Conservation (phyloP, 2,113 vertebrate species). For the Thermophis baileyi region DNA sequence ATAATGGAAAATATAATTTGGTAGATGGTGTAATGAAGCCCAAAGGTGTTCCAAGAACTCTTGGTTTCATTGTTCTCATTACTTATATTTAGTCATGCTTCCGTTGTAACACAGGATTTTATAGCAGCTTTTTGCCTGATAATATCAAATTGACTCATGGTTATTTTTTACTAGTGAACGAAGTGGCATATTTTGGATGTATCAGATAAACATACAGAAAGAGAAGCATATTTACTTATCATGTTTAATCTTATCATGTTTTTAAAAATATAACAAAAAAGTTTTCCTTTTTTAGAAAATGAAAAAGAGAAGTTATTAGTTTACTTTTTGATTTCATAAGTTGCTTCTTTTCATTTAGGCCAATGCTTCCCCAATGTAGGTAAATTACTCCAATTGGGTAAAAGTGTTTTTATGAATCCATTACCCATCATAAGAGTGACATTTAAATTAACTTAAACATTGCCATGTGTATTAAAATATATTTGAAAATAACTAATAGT, state of each 20-base stretch:
- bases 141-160: neutral
- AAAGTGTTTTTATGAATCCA: neutral
- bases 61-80: neutral
- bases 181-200: conserved; percentile 11
- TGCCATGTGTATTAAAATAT: neutral
- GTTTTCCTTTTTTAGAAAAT: neutral
- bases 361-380: neutral
- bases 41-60: neutral
- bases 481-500: neutral
- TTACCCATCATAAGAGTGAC: neutral
- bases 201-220: conserved; percentile 30
- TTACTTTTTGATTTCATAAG: neutral
- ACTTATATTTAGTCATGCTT: neutral
- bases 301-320: neutral
- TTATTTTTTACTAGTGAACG: neutral
- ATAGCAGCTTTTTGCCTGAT: neutral
- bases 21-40: neutral
- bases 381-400: neutral
- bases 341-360: neutral
- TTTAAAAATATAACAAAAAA: neutral
- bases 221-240: neutral
- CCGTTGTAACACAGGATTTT: neutral
- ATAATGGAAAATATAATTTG: neutral
- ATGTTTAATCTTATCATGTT: neutral
- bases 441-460: neutral